Base-by-base conservation (phyloP, 2,888 invertebrate species). In the Nebria salina region DNA sequence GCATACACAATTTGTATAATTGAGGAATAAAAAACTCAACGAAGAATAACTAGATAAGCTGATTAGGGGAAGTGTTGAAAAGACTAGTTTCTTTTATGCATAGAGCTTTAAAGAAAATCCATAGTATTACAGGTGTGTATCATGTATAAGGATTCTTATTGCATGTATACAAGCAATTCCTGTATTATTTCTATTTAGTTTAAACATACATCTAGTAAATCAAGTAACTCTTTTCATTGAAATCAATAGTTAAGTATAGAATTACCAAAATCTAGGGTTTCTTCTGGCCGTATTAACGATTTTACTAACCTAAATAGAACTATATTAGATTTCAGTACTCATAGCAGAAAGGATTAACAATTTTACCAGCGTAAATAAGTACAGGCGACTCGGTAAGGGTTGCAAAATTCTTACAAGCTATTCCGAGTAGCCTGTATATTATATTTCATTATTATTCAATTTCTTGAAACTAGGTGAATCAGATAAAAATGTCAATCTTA, bases 31-130 rank as follows among this genome's bases (percentile, higher is more conserved):
- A 54, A 54, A 54, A 54, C 54, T 11, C 54, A 54, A 13, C 54
- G 54, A 11, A 54, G 54, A 54, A 54, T 54, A 54, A 54, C 54
- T 8, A 54, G 54, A 54, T 54, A 54, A 54, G 54, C 54, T 54
- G 54, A 54, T 54, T 54, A 54, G 54, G 54, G 54, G 54, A 54
- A 54, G 54, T 54, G 54, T 54, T 54, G 54, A 54, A 54, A 54
- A 54, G 54, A 8, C 34, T 34, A 54, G 54, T 54, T 54, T 54
- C 54, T 11, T 54, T 54, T 54, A 54, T 5, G 5, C 7, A 54
- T 11, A 8, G 54, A 54, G 54, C 54, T 13, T 54, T 54, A 54
- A 54, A 54, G 8, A 54, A 54, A 54, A 54, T 54, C 13, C 7
- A 7, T 54, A 11, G 13, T 54, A 54, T 54, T 54, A 54, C 54